A percentile compares a stretch with the other conserved stretches of the same genome.
phyloP scores from a whole-genome alignment of 2,113 vertebrate species.

The Oenanthe melanoleuca region DNA sequence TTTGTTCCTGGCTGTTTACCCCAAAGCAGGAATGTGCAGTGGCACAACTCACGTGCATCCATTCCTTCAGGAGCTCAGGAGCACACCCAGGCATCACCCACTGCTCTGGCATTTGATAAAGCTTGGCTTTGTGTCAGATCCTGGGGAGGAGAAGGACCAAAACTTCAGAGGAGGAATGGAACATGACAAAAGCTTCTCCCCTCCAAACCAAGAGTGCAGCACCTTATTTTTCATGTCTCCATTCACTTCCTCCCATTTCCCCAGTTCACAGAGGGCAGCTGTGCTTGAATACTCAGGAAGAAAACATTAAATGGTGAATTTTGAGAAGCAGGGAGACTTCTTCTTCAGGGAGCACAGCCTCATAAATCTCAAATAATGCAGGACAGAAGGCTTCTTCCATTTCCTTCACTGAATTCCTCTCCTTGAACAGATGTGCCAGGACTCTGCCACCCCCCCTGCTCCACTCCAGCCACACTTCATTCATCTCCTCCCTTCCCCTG shows the following conservation, averaged over 20 bases:
- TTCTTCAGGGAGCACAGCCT: background rate
- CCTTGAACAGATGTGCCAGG: background rate
- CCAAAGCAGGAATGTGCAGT: background rate
- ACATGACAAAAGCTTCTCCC: background rate
- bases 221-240: background rate
- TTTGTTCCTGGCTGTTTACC: background rate
- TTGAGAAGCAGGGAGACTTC: background rate
- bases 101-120: background rate
- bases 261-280: background rate
- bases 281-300: background rate
- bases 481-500: background rate
- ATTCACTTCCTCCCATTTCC: background rate
- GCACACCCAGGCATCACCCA: background rate
- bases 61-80: background rate
- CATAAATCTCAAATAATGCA: background rate
- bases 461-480: background rate
- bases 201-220: background rate
- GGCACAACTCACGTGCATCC: fast-evolving
- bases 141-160: background rate
- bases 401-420: background rate
- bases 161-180: background rate
- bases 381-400: background rate
- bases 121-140: background rate
- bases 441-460: background rate
- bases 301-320: background rate